Conservation (phyloP, 2,797 vertebrate species). For the Scarus forsteni region DNA sequence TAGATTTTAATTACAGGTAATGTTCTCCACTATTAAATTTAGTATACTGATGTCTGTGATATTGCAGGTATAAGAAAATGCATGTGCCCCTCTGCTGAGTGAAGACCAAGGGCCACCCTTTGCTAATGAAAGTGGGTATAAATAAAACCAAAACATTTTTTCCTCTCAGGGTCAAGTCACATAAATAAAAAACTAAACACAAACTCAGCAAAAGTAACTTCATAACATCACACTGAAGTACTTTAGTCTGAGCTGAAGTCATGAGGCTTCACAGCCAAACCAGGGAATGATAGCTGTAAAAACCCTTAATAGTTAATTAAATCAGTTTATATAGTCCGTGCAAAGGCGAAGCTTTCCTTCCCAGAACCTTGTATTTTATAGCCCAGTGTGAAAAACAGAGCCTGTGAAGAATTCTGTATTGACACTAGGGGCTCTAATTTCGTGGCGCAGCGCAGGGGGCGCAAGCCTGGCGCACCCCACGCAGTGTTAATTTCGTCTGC, state of each 20-base stretch:
- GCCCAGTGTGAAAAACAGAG: constrained; percentile 54
- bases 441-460: no score
- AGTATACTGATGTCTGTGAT: constrained; percentile 31
- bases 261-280: constrained; percentile 10
- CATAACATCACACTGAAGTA: neutral
- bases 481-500: no score
- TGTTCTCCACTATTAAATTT: constrained; percentile 32
- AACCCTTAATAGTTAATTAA: constrained; percentile 54
- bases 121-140: constrained; percentile 31
- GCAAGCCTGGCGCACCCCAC: no score
- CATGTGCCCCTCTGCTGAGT: constrained; percentile 38
- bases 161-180: constrained; percentile 5
- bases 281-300: constrained; percentile 32
- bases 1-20: constrained; percentile 26
- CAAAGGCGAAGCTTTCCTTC: constrained; percentile 39
- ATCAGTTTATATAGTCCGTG: constrained; percentile 52
- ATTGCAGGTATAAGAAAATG: constrained; percentile 35
- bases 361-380: constrained; percentile 60
- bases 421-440: no score
- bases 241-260: constrained; percentile 8
- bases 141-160: constrained; percentile 29
- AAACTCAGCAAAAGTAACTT: constrained; percentile 10
- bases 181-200: constrained; percentile 29
- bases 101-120: constrained; percentile 21
- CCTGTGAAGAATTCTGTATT: constrained; percentile 43